Evolutionary conservation across 2,888 invertebrate species (phyloP), one percentile per base, ranked within the genome.

Genomic region (Doris montereyensis): DNA sequence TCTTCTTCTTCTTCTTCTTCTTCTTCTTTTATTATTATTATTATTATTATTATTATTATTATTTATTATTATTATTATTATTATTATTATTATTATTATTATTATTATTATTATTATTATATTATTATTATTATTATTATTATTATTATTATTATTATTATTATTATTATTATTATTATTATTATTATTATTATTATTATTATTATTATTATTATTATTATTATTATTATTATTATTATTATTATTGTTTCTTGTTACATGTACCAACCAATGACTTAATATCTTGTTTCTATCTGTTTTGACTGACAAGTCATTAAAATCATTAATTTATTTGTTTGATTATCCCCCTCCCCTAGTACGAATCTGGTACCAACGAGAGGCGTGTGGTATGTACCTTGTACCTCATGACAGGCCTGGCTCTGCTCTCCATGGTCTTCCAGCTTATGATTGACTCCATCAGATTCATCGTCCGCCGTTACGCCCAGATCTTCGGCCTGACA

Each of bases 401-500:
- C 85, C 88, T 92, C 68, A 83, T 92, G 72, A 87, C 92, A 52
- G 92, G 92, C 21, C 88, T 92, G 85, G 90, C 92, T 2, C 85
- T 92, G 24, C 87, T 92, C 58, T 92, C 92, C 41, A 92, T 92
- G 92, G 91, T 91, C 81, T 92, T 92, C 84, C 89, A 92, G 79
- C 86, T 92, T 35, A 92, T 92, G 90, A 92, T 92, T 17, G 78
- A 78, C 68, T 58, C 74, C 28, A 57, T 68, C 26, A 28, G 4
- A 0, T 24, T 34, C 32, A 52, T 74, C 21, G 34, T 73, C 24
- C 28, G 57, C 1, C 67, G 78, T 0, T 78, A 74, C 58, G 78
- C 78, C 24, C 67, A 62, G 13, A 34, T 78, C 68, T 41, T 78
- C 13, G 78, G 78, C 17, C 78, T 78, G n/a, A 78, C 67, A 67